Evolutionary conservation across 2,113 vertebrate genomes (phyloP).

Genomic region (Myrmecobius fasciatus): DNA sequence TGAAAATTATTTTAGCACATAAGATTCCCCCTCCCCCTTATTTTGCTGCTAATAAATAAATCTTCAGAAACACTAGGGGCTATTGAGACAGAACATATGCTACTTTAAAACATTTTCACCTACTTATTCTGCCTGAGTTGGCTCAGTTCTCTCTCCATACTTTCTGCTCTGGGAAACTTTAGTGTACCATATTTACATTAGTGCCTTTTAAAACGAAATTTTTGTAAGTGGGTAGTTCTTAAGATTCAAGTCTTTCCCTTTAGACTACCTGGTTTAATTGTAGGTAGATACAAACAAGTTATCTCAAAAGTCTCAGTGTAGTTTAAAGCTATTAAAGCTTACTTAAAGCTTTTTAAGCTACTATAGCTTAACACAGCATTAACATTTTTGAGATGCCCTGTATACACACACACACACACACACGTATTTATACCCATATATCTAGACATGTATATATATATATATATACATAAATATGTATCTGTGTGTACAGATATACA

Average conservation of each 20-base stretch:
- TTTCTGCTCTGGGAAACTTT: constrained; percentile 3
- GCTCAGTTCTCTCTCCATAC: neutral
- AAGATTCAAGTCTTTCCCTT: constrained; percentile 1
- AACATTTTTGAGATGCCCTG: neutral
- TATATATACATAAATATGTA: too few relatives aligned
- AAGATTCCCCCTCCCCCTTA: constrained; percentile 16
- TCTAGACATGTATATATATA: too few relatives aligned
- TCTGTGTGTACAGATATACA: too few relatives aligned
- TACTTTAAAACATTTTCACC: neutral
- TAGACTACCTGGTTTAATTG: neutral
- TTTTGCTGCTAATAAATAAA: constrained; percentile 31
- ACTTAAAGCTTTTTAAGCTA: neutral
- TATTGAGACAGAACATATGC: neutral
- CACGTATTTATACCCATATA: too few relatives aligned
- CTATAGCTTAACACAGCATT: neutral
- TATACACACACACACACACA: too few relatives aligned
- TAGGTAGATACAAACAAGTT: neutral
- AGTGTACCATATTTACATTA: constrained; percentile 14
- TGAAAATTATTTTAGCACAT: constrained; percentile 22
- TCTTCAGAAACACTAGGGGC: neutral
- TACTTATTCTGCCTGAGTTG: neutral
- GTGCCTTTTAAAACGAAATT: constrained; percentile 43
- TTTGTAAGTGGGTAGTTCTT: constrained; percentile 13
- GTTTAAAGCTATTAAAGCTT: neutral
- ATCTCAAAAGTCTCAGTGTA: neutral